Evolutionary conservation across 2,113 vertebrate genomes (phyloP).

Genomic region (Hippocampus comes): DNA sequence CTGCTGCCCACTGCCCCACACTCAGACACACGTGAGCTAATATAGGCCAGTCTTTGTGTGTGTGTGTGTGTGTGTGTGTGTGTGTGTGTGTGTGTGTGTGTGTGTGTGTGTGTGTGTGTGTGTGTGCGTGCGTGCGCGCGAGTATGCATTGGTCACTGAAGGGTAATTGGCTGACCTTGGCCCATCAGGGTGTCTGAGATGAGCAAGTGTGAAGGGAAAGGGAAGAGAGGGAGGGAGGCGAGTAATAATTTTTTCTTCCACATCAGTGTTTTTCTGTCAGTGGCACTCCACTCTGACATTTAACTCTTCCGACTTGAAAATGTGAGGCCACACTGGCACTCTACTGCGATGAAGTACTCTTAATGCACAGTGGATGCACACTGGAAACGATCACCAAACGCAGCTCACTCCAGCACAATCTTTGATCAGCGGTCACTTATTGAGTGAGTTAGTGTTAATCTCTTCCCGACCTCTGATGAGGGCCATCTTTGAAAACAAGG

Average conservation of each 20-base stretch:
- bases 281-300: conserved; percentile 36
- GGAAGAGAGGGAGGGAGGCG: conserved; percentile 5
- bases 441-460: conserved; percentile 41
- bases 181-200: conserved; percentile 52
- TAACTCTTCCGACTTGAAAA: conserved; percentile 38
- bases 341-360: neutral
- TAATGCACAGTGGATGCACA: neutral
- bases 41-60: conserved; percentile 13
- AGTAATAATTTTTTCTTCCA: conserved; percentile 63
- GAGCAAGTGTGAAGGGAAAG: conserved; percentile 30
- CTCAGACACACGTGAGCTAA: conserved; percentile 41
- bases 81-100: conserved; percentile 14
- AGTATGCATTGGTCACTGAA: conserved; percentile 50
- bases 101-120: conserved; percentile 17
- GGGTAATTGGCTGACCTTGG: conserved; percentile 73
- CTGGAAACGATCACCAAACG: conserved; percentile 16
- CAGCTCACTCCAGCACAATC: conserved; percentile 27
- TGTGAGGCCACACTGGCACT: neutral
- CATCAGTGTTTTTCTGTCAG: conserved; percentile 52
- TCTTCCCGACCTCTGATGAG: conserved; percentile 27
- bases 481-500: conserved; percentile 5
- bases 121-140: conserved; percentile 15
- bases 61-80: conserved; percentile 12
- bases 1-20: conserved; percentile 59
- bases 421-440: conserved; percentile 9